Base-by-base conservation (phyloP, 2,113 vertebrate species). In the Nymphicus hollandicus region DNA sequence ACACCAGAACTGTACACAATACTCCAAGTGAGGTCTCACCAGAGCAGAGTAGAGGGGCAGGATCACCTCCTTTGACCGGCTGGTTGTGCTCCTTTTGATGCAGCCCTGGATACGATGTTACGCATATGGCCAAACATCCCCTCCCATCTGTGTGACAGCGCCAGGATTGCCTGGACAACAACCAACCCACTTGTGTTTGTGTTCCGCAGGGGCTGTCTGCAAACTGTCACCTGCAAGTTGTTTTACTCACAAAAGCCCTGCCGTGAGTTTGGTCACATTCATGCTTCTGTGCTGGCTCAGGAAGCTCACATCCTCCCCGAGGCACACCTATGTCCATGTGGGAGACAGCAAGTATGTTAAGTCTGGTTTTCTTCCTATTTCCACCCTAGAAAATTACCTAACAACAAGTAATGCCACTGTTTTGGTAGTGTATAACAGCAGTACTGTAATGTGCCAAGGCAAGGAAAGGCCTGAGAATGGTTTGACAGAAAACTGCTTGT, bases 71-170 rank as follows among this genome's bases (percentile, higher is more conserved):
- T 14, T 56, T 8, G 1, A n/a, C 33, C 33, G n/a, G 31, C 31
- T 56, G 31, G 31, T 56, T 31, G 14, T 1, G 9, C 9, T 58
- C 33, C 56, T 58, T 35, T 58, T n/a, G 56, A 58, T 58, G 13
- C 56, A 58, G 33, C 33, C 20, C 56, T 35, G 20, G 33, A 35
- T 55, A 58, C 0, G 1, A 58, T n/a, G 43, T 3, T 81, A 55
- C 25, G 37, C 31, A 6, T 41, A 4, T n/a, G 68, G 41, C 65
- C 11, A 10, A 71, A 25, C 24, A 43, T 64, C 53, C 41, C 25
- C 41, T 81, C n/a, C 50, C 22, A 19, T 66, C 18, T 1, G 0
- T 4, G 1, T 61, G 46, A 29, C 43, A 46, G 41, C 0, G 0
- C 49, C 65, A 60, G 80, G 18, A 52, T 19, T 29, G 64, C n/a